phyloP scores from a whole-genome alignment of 92 coral and sea anemone genomes.

The Chrysogorgia sp. region DNA sequence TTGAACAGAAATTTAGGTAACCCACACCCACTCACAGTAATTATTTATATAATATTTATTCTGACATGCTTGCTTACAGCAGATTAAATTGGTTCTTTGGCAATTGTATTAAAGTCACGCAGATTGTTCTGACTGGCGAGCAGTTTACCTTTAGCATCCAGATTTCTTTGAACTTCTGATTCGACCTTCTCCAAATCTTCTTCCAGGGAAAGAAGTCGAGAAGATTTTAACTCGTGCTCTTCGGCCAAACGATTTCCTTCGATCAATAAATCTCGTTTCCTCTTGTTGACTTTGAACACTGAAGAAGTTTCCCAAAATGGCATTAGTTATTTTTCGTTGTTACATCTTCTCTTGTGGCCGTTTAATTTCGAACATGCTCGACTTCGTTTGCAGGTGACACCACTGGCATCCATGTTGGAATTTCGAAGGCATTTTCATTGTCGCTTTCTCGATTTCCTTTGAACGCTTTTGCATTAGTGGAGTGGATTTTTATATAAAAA shows the following conservation, averaged over 20 bases:
- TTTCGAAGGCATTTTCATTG: too few species aligned
- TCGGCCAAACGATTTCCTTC: too few species aligned
- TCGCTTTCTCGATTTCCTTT: too few species aligned
- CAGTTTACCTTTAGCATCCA: not conserved
- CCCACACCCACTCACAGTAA: not conserved
- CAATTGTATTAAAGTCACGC: not conserved
- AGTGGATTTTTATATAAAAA: too few species aligned
- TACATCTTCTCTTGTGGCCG: slow-evolving; percentile 66
- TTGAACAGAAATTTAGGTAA: not conserved
- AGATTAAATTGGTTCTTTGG: not conserved
- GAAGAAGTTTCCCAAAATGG: slow-evolving; percentile 61
- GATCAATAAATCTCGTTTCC: slow-evolving; percentile 36
- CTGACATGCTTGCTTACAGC: not conserved
- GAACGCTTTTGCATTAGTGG: too few species aligned
- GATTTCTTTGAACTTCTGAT: not conserved
- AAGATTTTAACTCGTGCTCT: not conserved
- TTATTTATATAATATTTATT: not conserved
- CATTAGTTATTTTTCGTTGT: slow-evolving; percentile 48
- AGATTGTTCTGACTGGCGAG: not conserved
- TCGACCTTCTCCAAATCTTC: not conserved
- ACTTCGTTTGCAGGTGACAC: slow-evolving; percentile 44
- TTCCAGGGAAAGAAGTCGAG: not conserved
- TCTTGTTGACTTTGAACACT: slow-evolving; percentile 48
- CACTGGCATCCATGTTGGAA: too few species aligned
- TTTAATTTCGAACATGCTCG: slow-evolving; percentile 59